Conservation (phyloP, 2,797 vertebrate species). For the Acrossocheilus fasciatus region DNA sequence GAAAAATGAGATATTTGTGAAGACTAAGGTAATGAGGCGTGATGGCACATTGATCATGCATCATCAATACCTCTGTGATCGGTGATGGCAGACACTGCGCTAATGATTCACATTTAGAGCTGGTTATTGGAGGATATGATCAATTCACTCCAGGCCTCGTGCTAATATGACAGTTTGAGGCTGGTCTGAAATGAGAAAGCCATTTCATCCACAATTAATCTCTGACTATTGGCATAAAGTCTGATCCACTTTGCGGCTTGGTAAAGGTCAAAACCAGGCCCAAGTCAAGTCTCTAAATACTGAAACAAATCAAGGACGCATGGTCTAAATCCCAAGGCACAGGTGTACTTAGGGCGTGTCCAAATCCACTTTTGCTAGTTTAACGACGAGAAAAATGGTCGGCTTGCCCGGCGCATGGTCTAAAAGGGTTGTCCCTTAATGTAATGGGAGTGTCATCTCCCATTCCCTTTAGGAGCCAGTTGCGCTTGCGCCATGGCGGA, state of each 20-base stretch:
- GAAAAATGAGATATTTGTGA: slow-evolving; percentile 34
- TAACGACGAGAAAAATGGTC: too few species aligned
- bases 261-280: slow-evolving; percentile 9
- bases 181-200: slow-evolving; percentile 18
- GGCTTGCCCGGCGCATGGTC: too few species aligned
- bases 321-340: too few species aligned
- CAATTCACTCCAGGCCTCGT: slow-evolving; percentile 5
- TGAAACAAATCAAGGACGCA: background rate
- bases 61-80: slow-evolving; percentile 39
- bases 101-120: slow-evolving; percentile 30
- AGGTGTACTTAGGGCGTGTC: too few species aligned
- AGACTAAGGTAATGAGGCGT: slow-evolving; percentile 41
- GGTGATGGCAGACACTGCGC: slow-evolving; percentile 23
- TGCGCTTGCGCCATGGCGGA: too few species aligned
- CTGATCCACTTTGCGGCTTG: background rate
- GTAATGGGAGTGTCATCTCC: too few species aligned
- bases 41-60: slow-evolving; percentile 48
- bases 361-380: too few species aligned
- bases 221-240: background rate
- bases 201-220: slow-evolving; percentile 7
- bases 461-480: too few species aligned
- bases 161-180: slow-evolving; percentile 26
- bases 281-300: background rate
- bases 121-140: slow-evolving; percentile 3
- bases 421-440: too few species aligned